These are phyloP conservation scores for Drosophila miranda DNA, from an alignment of 1,140 invertebrate species.

Conservation along the genomic window DNA sequence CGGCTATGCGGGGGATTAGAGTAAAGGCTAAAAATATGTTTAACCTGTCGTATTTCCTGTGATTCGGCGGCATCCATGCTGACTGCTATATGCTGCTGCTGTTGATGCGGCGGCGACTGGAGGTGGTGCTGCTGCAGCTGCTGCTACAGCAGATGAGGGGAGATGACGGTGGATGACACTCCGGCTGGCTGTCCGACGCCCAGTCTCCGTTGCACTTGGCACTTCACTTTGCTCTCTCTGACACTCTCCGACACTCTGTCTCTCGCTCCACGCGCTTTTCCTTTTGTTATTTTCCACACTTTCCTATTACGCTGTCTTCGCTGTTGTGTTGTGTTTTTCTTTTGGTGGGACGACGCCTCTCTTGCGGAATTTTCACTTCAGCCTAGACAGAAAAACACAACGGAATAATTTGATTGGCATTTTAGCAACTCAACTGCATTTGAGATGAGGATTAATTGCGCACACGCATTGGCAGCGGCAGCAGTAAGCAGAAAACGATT, in stretches of 20 bases:
- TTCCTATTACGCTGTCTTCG: conserved; percentile 43
- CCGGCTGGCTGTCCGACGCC: conserved; percentile 70
- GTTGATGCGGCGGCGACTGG: conserved; percentile 8
- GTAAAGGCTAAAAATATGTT: conserved; percentile 41
- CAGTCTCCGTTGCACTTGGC: conserved; percentile 66
- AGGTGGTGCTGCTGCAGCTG: conserved; percentile 19
- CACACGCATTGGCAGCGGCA: conserved; percentile 62
- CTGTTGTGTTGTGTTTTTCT: conserved; percentile 33
- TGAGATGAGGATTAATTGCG: conserved; percentile 67
- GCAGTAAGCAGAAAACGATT: conserved; percentile 26
- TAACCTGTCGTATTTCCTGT: conserved; percentile 81
- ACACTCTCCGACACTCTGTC: conserved; percentile 31
- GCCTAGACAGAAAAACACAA: conserved; percentile 60
- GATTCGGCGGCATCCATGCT: conserved; percentile 79
- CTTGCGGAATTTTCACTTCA: conserved; percentile 70
- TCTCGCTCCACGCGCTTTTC: conserved; percentile 29
- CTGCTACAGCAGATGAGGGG: conserved; percentile 16
- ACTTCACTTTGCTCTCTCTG: conserved; percentile 67
- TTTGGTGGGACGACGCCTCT: conserved; percentile 23
- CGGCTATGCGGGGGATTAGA: background rate
- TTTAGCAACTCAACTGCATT: conserved; percentile 63
- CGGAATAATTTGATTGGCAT: conserved; percentile 57
- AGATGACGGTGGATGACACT: conserved; percentile 46
- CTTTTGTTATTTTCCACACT: conserved; percentile 50
- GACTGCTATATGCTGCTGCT: conserved; percentile 34